phyloP scores from a whole-genome alignment of 2,888 invertebrate species.

The Philonicus albiceps region DNA sequence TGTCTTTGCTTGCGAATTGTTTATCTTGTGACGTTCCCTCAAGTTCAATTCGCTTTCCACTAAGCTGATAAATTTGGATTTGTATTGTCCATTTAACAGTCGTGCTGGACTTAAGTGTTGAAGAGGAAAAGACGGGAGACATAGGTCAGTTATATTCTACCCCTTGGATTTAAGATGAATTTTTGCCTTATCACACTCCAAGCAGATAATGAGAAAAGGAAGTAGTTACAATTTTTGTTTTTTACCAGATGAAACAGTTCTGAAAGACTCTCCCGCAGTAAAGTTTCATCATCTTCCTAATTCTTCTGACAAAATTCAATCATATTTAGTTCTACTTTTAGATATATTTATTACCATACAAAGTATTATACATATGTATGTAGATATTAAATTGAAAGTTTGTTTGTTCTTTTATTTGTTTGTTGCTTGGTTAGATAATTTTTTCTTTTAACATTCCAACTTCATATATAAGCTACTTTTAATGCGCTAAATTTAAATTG shows the following conservation, averaged over 20 bases:
- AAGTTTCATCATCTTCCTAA: background rate
- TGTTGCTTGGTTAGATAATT: no score
- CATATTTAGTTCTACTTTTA: no score
- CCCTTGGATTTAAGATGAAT: background rate
- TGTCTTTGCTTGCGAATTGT: background rate
- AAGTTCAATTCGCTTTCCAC: background rate
- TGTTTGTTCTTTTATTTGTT: no score
- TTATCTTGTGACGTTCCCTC: constrained; percentile 7
- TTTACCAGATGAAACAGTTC: background rate
- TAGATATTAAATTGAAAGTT: no score
- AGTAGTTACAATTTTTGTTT: background rate
- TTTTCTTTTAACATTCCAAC: no score
- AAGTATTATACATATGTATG: no score
- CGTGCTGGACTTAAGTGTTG: background rate
- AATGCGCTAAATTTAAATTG: no score
- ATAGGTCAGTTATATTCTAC: background rate
- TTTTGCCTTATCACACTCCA: background rate
- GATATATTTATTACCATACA: no score
- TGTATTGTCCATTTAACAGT: background rate
- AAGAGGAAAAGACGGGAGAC: background rate
- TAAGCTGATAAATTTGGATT: background rate
- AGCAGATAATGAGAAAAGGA: background rate
- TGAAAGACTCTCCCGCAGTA: background rate
- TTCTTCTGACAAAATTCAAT: background rate
- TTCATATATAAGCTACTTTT: no score